Evolutionary conservation across 2,888 invertebrate species (phyloP), one percentile per base, ranked within the genome.

Genomic region (Drosophila mettleri): DNA sequence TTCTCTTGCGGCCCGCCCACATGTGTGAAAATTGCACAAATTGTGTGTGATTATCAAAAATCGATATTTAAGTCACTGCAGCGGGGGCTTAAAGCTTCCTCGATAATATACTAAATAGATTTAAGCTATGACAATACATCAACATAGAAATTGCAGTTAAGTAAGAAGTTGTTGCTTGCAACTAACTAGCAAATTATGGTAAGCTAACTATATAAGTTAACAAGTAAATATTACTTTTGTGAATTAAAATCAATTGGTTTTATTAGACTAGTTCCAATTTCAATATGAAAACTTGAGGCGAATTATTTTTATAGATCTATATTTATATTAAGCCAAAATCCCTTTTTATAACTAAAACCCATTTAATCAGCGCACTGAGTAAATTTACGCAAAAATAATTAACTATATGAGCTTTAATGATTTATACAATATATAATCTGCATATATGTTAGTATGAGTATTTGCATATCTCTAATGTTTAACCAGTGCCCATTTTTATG

Each of bases 401-500:
- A 10, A 39, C 16, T 33, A n/a, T 2, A 53, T 12, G n/a, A 22
- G 48, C 69, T 61, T 69, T 61, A 61, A 61, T 49, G 16, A 33
- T 20, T n/a, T 36, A 8, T 48, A 9, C 8, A 14, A 14, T 31
- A 20, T 5, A 24, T n/a, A 43, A 24, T 4, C 24, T 9, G 12
- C n/a, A 20, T 33, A n/a, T 52, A 5, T 34, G 8, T 20, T 14
- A n/a, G 12, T 49, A 12, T 12, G 10, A 20, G 5, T 43, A 29
- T 64, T n/a, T 69, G 29, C 45, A 33, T 20, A 45, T 55, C n/a
- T 33, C 54, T 64, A 70, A 64, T 74, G 63, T 77, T 77, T 77
- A 62, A 59, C 14, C 76, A 61, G 48, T 53, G 62, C 52, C 63
- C 62, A 51, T 64, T 86, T 85, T 73, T 69, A 84, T 88, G 83